phyloP scores from a whole-genome alignment of 2,888 invertebrate genomes.

The Pasiphila rectangulata region DNA sequence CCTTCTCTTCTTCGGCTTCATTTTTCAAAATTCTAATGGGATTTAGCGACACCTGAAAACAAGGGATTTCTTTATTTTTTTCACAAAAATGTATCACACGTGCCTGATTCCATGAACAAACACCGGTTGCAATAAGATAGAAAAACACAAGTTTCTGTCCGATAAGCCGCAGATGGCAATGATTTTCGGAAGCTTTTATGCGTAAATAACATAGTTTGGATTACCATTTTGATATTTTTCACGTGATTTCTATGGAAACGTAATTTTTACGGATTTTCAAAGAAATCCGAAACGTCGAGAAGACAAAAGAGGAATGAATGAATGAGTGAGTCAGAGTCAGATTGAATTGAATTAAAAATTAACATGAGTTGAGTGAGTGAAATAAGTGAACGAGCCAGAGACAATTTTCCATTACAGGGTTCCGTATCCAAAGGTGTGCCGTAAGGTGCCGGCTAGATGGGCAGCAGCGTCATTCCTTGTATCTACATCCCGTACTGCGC shows the following conservation, averaged over 20 bases:
- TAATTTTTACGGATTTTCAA: slow-evolving; percentile 4
- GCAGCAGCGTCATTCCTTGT: too few relatives aligned
- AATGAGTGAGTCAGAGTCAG: neutral
- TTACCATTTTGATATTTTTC: slow-evolving; percentile 18
- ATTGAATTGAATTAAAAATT: neutral
- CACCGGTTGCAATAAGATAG: slow-evolving; percentile 44
- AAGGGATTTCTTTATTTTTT: slow-evolving; percentile 29
- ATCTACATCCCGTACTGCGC: too few relatives aligned
- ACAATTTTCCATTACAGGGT: too few relatives aligned
- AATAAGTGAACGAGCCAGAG: neutral
- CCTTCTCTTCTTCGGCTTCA: slow-evolving; percentile 98
- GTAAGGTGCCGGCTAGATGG: too few relatives aligned
- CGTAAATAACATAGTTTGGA: slow-evolving; percentile 12
- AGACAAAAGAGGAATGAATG: slow-evolving; percentile 9
- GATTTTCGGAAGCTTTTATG: neutral
- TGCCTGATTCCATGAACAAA: slow-evolving; percentile 37
- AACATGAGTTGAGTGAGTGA: neutral
- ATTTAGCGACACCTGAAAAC: slow-evolving; percentile 89
- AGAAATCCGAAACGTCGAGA: neutral
- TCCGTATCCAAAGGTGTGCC: too few relatives aligned
- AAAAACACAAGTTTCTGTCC: slow-evolving; percentile 18
- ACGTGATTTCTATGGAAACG: slow-evolving; percentile 12
- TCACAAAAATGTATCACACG: slow-evolving; percentile 46
- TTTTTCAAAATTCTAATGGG: slow-evolving; percentile 96
- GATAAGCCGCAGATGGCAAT: neutral